Conservation (phyloP, 2,797 vertebrate genomes). For the Lithobates pipiens region DNA sequence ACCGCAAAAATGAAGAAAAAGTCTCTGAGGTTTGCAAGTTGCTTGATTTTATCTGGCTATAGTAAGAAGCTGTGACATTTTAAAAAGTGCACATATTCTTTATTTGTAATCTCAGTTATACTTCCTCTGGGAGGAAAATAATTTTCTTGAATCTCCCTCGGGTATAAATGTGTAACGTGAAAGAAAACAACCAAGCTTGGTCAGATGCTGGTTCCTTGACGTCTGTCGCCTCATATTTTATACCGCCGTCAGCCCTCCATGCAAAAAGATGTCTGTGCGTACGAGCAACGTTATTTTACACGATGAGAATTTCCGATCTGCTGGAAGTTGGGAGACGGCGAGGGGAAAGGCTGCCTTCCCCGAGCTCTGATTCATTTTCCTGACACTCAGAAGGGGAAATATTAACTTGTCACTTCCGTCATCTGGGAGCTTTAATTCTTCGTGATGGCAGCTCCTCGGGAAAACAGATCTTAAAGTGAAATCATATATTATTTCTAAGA, state of each 20-base stretch:
- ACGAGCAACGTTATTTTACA: neutral
- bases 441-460: neutral
- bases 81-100: too few relatives aligned
- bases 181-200: neutral
- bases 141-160: too few relatives aligned
- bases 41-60: too few relatives aligned
- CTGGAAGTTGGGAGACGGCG: neutral
- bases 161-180: neutral
- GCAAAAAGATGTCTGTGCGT: neutral
- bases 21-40: too few relatives aligned
- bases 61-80: too few relatives aligned
- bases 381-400: constrained; percentile 18
- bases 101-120: too few relatives aligned
- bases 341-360: neutral
- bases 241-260: neutral
- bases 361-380: neutral
- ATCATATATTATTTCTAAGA: neutral
- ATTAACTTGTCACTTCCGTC: constrained; percentile 2
- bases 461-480: neutral
- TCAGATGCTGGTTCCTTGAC: neutral
- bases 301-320: neutral
- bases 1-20: too few relatives aligned
- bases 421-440: neutral
- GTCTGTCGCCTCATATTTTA: neutral
- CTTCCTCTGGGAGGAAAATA: too few relatives aligned